Conservation (phyloP, 1,140 invertebrate species). For the Aethina tumida region DNA sequence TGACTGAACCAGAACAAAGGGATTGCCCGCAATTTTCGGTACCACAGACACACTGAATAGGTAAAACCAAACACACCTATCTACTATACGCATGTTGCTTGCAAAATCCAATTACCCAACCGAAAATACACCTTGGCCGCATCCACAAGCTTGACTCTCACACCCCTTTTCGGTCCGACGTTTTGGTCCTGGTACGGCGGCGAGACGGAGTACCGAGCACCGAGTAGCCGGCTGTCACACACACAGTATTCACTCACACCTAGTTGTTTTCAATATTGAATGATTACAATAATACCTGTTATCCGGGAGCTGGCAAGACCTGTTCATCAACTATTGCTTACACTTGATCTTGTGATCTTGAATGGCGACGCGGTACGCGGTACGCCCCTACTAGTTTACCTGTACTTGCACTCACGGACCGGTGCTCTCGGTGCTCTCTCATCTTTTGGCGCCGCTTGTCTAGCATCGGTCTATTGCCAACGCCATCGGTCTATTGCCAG, state of each 20-base stretch:
- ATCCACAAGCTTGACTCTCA: constrained; percentile 6
- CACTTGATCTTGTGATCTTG: constrained; percentile 33
- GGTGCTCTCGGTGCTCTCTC: constrained; percentile 1
- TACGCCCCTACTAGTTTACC: constrained; percentile 29
- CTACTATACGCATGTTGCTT: constrained; percentile 12
- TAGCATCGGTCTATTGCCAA: no score
- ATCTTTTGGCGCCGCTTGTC: constrained; percentile 13
- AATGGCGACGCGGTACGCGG: constrained; percentile 24
- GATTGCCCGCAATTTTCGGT: constrained; percentile 10
- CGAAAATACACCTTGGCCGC: background rate
- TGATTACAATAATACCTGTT: constrained; percentile 36
- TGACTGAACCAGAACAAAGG: constrained; percentile 17
- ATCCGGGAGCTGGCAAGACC: constrained; percentile 30
- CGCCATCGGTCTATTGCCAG: no score
- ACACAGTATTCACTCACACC: constrained; percentile 19
- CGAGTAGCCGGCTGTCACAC: no score
- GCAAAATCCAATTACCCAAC: constrained; percentile 1
- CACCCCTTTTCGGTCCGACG: constrained; percentile 6
- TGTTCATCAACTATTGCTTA: constrained; percentile 35
- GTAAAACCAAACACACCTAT: constrained; percentile 16
- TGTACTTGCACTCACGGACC: constrained; percentile 16
- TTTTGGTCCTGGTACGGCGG: constrained; percentile 12
- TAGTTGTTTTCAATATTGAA: constrained; percentile 33
- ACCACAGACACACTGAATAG: constrained; percentile 17
- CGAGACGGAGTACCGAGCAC: no score